Evolutionary conservation across 2,888 invertebrate species (phyloP), one percentile per base, ranked within the genome.

Genomic region (Andrena camellia): DNA sequence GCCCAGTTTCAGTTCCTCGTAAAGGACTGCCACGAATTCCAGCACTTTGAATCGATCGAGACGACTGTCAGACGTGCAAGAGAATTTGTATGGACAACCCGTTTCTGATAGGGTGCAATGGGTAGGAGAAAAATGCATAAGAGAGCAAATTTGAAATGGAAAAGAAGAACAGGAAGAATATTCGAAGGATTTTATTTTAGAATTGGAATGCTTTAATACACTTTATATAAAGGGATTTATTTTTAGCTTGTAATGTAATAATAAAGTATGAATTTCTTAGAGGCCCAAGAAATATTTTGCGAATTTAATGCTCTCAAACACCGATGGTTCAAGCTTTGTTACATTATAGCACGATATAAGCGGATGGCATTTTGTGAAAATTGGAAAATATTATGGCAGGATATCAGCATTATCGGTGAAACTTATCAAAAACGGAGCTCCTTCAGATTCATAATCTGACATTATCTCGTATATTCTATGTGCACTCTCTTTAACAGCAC

Each of bases 31-130:
- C 13, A 26, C 31, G 42, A 54, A 66, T 72, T 60, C 59, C 50
- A n/a, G 29, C 54, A 23, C 20, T 60, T 52, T 48, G 67, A 67
- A 79, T 69, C 31, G 64, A 60, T 70, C 42, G 59, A 66, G n/a
- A 26, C 10, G 8, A 54, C 42, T n/a, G 48, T 33, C 13, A 20
- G 29, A 59, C 17, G 17, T 64, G 33, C 13, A 59, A 66, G 50
- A 59, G 17, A 20, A 42, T 33, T 59, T 35, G 2, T 50, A 33
- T 48, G 8, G 33, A 59, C 48, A n/a, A 59, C 10, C 42, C 13
- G 17, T 6, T 23, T 6, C 10, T 6, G 42, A 7, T 4, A 2
- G 7, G 10, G 6, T 23, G 17, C 6, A 52, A 26, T 20, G 42
- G 42, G 42, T 42, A 17, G 42, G 13, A 42, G 42, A 42, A 42